These are phyloP conservation scores for Caracal caracal DNA, from an alignment of 2,113 vertebrate genomes.

Conservation along the genomic window DNA sequence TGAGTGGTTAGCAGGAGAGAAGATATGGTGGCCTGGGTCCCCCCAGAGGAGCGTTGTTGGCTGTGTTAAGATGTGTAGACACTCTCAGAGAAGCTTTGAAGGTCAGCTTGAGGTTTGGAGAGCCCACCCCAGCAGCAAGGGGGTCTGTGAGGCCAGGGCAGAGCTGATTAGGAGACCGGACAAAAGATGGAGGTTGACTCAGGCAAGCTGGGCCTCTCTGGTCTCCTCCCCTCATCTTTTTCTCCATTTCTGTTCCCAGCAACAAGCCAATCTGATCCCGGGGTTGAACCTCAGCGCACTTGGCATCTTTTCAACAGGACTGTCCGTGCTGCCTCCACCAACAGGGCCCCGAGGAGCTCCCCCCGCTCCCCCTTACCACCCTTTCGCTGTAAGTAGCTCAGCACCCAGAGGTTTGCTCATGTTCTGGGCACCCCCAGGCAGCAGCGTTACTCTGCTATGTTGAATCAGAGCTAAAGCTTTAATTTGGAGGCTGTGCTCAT, in stretches of 20 bases:
- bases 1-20: background rate
- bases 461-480: background rate
- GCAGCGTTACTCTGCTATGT: background rate
- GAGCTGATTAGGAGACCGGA: background rate
- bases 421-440: background rate
- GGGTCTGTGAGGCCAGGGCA: background rate
- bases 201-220: background rate
- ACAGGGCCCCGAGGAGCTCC: conserved; percentile 88
- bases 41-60: background rate
- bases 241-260: conserved; percentile 84
- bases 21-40: background rate
- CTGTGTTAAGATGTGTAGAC: background rate
- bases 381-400: conserved; percentile 91
- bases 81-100: background rate
- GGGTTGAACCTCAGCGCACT: conserved; percentile 95
- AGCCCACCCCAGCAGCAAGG: background rate
- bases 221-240: background rate
- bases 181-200: background rate
- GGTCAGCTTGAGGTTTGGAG: background rate
- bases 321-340: conserved; percentile 90
- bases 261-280: conserved; percentile 96
- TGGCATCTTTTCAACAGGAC: conserved; percentile 96
- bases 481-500: background rate
- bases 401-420: background rate
- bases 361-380: conserved; percentile 89